A percentile compares a stretch with the other conserved stretches of the same genome.
Conservation (phyloP, 23 tunicate species). For the Pegea sp. region DNA sequence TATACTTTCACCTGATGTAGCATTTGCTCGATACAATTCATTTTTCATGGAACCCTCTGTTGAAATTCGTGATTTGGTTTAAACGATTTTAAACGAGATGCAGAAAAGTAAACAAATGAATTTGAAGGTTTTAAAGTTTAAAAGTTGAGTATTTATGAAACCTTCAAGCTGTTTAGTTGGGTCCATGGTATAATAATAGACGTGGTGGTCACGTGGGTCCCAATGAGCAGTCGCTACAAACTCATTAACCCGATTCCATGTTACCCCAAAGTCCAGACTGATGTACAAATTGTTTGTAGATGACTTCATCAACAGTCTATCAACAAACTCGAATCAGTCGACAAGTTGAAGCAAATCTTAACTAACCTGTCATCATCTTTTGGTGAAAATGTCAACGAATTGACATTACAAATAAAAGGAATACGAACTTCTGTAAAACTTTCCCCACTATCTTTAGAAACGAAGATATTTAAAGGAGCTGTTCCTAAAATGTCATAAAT, state of each 20-base stretch:
- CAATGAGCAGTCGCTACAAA: conserved; percentile 22
- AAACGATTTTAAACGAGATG: background rate
- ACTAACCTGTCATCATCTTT: no score
- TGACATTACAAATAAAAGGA: no score
- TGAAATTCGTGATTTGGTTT: background rate
- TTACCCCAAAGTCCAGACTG: conserved; percentile 34
- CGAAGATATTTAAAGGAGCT: no score
- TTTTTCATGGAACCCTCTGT: conserved; percentile 23
- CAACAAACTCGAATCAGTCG: no score
- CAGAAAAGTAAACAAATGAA: background rate
- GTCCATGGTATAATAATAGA: conserved; percentile 57
- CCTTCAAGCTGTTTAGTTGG: conserved; percentile 23
- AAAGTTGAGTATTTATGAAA: background rate
- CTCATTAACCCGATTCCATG: conserved; percentile 16
- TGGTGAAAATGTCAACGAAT: no score
- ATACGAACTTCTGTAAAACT: no score
- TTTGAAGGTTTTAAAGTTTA: background rate
- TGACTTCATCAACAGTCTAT: background rate
- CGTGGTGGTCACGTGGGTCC: conserved; percentile 40
- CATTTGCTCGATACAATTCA: conserved; percentile 32
- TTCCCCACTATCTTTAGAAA: no score
- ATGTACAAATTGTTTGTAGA: no score
- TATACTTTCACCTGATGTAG: background rate
- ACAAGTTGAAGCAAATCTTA: no score
- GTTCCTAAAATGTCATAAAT: no score